A percentile compares a stretch with the other conserved stretches of the same genome.
phyloP scores from a whole-genome alignment of 2,888 invertebrate genomes.

The Chaitophorus viminalis region DNA sequence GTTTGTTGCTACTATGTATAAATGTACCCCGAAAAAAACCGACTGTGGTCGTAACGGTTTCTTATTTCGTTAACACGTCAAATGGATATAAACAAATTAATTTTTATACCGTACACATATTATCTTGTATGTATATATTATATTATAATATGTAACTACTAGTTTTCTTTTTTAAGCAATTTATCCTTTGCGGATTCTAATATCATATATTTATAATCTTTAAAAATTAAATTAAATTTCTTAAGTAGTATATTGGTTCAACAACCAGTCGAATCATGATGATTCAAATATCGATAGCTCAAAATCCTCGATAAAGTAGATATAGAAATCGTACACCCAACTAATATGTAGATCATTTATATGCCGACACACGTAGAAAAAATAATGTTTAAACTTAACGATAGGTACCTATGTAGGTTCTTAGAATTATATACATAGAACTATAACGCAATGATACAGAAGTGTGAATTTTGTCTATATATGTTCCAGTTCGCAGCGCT shows the following conservation, averaged over 20 bases:
- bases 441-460: background rate
- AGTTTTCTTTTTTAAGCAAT: background rate
- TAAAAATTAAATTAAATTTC: too few species aligned
- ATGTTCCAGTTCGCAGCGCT: constrained; percentile 36
- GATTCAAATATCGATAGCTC: too few species aligned
- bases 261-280: too few species aligned
- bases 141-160: constrained; percentile 7
- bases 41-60: constrained; percentile 55
- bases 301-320: too few species aligned
- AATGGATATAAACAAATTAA: constrained; percentile 24
- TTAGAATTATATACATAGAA: too few species aligned
- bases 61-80: constrained; percentile 26
- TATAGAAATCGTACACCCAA: too few species aligned
- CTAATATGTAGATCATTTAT: too few species aligned
- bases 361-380: too few species aligned
- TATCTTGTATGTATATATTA: background rate
- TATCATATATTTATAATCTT: background rate
- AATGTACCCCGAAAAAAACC: constrained; percentile 1
- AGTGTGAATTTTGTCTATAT: background rate
- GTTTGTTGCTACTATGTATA: background rate
- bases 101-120: constrained; percentile 1
- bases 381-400: too few species aligned
- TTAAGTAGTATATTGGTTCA: too few species aligned
- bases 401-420: too few species aligned
- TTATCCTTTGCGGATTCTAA: background rate